These are phyloP conservation scores for Pseudococcus jackbeardsleyi DNA, from an alignment of 2,888 invertebrate genomes.

Conservation along the genomic window DNA sequence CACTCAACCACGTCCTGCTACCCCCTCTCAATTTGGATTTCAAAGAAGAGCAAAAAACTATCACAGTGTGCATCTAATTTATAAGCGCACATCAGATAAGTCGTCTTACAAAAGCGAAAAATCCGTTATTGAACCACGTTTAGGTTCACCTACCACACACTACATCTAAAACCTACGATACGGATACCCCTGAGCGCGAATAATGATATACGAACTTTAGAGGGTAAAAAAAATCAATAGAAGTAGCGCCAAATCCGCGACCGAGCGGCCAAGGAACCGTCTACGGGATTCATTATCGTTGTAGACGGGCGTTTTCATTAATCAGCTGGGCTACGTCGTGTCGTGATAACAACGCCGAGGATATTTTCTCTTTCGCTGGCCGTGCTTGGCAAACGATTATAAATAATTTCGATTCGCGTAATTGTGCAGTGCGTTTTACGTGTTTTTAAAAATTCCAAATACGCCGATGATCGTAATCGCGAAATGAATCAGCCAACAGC, in stretches of 20 bases:
- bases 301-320: neutral
- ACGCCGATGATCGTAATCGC: neutral
- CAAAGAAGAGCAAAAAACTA: no score
- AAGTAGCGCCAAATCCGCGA: neutral
- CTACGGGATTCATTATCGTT: neutral
- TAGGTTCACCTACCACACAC: neutral
- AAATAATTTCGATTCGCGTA: neutral
- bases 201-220: neutral
- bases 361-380: neutral
- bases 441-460: neutral
- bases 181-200: neutral
- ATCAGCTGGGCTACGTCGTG: neutral
- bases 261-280: neutral
- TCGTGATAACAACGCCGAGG: neutral
- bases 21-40: no score
- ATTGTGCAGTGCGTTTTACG: neutral
- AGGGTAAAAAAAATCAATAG: slow-evolving; percentile 24
- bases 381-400: neutral
- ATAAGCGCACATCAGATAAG: no score
- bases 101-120: no score
- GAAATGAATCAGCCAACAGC: neutral
- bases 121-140: neutral
- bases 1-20: no score
- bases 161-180: neutral
- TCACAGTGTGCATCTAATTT: no score